Percentiles rank a stretch among this genome's conserved stretches.
phyloP scores from a whole-genome alignment of 2,888 invertebrate genomes.

The Aromia moschata region DNA sequence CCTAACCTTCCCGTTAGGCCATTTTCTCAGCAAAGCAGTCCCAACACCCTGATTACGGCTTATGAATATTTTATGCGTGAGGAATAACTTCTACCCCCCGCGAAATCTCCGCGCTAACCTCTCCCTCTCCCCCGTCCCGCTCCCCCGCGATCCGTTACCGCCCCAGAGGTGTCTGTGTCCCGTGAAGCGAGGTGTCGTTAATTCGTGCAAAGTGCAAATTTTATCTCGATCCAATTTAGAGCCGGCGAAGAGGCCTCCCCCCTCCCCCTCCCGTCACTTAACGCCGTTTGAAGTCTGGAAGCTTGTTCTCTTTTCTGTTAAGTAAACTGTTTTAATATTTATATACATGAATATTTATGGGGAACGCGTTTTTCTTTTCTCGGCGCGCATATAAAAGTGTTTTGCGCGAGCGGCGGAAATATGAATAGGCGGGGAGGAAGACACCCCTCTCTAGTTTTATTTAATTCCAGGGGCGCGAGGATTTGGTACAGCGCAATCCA shows the following conservation, averaged over 20 bases:
- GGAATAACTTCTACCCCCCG: constrained; percentile 25
- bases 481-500: too few species aligned
- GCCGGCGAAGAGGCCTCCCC: constrained; percentile 51
- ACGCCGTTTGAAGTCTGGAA: constrained; percentile 58
- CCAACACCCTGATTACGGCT: constrained; percentile 21
- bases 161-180: constrained; percentile 29
- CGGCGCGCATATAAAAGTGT: constrained; percentile 29
- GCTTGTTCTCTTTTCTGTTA: constrained; percentile 46
- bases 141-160: constrained; percentile 6
- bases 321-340: constrained; percentile 60
- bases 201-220: constrained; percentile 60
- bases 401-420: constrained; percentile 13
- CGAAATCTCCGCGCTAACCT: constrained; percentile 18
- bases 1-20: constrained; percentile 18
- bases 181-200: constrained; percentile 57
- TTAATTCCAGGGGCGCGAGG: too few species aligned
- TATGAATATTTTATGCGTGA: constrained; percentile 29
- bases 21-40: constrained; percentile 13
- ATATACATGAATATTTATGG: constrained; percentile 59
- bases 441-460: constrained; percentile 5
- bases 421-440: constrained; percentile 1
- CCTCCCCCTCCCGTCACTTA: constrained; percentile 58
- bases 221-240: constrained; percentile 56
- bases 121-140: constrained; percentile 12
- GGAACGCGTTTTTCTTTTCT: constrained; percentile 51